Conservation (phyloP, 2,888 invertebrate species). For the Megamerina dolium region DNA sequence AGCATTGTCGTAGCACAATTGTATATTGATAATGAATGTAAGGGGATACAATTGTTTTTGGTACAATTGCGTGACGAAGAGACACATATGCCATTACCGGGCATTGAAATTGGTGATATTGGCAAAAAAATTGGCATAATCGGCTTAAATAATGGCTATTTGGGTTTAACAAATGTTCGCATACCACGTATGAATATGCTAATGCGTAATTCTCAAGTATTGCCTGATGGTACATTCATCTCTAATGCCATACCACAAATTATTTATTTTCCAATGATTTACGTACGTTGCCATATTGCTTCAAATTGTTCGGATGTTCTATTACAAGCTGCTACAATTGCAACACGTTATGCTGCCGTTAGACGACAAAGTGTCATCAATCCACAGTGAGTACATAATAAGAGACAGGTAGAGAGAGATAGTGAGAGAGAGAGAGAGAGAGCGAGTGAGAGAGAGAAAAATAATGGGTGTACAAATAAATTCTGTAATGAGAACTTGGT, state of each 20-base stretch:
- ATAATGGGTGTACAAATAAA: too few species aligned
- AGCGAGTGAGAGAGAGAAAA: too few species aligned
- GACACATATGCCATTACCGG: conserved; percentile 76
- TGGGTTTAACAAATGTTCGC: conserved; percentile 76
- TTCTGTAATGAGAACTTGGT: too few species aligned
- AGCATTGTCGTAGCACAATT: conserved; percentile 86
- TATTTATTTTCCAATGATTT: conserved; percentile 80
- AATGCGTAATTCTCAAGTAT: conserved; percentile 86
- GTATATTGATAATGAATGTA: conserved; percentile 68
- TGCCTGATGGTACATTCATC: conserved; percentile 81
- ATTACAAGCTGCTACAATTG: conserved; percentile 76
- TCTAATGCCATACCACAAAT: conserved; percentile 73
- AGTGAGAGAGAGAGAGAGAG: too few species aligned
- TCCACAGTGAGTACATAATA: conserved; percentile 56
- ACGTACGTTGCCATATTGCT: conserved; percentile 76
- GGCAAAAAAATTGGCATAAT: conserved; percentile 89
- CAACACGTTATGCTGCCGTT: conserved; percentile 81
- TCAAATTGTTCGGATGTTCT: conserved; percentile 66
- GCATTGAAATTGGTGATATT: conserved; percentile 86
- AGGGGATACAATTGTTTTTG: conserved; percentile 86
- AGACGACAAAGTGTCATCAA: conserved; percentile 79
- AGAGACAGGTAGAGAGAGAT: too few species aligned
- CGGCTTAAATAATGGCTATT: conserved; percentile 82
- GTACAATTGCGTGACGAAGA: conserved; percentile 82
- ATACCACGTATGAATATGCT: conserved; percentile 85